A percentile compares a stretch with the other conserved stretches of the same genome.
Conservation (phyloP, 2,888 invertebrate genomes). For the Ethmia dodecea region DNA sequence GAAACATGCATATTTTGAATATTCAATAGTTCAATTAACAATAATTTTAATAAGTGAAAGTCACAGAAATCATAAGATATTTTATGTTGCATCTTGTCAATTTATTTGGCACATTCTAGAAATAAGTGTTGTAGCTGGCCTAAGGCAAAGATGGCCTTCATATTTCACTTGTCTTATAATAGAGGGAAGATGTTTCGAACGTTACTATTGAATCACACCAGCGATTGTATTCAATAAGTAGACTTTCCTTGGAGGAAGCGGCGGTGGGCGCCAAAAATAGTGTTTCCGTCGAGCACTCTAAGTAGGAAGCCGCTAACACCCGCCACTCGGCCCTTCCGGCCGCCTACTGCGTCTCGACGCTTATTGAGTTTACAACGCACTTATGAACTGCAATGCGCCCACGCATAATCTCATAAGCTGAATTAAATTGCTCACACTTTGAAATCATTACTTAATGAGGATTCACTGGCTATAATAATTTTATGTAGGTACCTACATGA, state of each 20-base stretch:
- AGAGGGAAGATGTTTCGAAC: conserved; percentile 25
- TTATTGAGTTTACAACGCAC: conserved; percentile 73
- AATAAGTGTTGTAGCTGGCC: too few species aligned
- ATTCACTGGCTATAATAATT: background rate
- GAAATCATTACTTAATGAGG: conserved; percentile 29
- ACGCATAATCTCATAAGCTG: conserved; percentile 65
- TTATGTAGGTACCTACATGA: background rate
- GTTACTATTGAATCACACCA: conserved; percentile 31
- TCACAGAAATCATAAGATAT: too few species aligned
- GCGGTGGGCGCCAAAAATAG: conserved; percentile 75
- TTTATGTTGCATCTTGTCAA: too few species aligned
- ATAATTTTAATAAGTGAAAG: too few species aligned
- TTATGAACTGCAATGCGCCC: conserved; percentile 66
- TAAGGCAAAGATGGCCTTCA: too few species aligned
- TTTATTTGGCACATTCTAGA: too few species aligned
- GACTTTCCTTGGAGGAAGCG: conserved; percentile 72
- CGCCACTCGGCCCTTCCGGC: conserved; percentile 64
- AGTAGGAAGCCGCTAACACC: conserved; percentile 37
- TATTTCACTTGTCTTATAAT: too few species aligned
- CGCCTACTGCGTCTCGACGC: conserved; percentile 70
- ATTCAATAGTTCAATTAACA: too few species aligned
- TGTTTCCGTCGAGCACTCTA: conserved; percentile 62
- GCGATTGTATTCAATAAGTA: conserved; percentile 40
- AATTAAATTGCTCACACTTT: conserved; percentile 69
- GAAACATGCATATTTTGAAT: too few species aligned